Conservation (phyloP, 2,113 vertebrate species). For the Capra hircus region DNA sequence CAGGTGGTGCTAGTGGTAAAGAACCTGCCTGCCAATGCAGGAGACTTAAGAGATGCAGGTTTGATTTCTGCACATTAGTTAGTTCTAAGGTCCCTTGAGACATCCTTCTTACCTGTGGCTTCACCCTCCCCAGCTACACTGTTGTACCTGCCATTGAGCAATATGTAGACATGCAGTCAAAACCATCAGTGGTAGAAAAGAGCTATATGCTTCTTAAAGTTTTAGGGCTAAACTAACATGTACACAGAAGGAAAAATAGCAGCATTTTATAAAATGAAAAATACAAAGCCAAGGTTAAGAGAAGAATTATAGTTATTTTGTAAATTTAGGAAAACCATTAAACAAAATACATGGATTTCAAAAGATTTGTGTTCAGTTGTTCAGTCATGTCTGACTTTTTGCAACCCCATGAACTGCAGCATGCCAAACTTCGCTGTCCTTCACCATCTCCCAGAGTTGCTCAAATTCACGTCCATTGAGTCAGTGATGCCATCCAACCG, state of each 20-base stretch:
- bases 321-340: background rate
- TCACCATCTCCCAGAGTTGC: background rate
- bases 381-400: background rate
- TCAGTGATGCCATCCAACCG: background rate
- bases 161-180: background rate
- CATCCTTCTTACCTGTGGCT: background rate
- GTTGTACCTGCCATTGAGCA: background rate
- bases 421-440: background rate
- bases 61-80: background rate
- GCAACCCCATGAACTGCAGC: background rate
- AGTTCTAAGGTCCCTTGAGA: background rate
- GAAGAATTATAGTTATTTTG: background rate
- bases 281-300: background rate
- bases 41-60: background rate
- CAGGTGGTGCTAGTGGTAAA: background rate
- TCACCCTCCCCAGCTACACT: background rate
- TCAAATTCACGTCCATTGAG: background rate
- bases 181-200: background rate
- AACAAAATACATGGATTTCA: background rate
- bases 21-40: background rate
- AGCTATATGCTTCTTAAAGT: background rate
- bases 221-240: background rate
- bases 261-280: background rate
- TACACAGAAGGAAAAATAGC: background rate
- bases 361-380: background rate